phyloP scores from a whole-genome alignment of 2,797 vertebrate species.

The Protonibea diacanthus region DNA sequence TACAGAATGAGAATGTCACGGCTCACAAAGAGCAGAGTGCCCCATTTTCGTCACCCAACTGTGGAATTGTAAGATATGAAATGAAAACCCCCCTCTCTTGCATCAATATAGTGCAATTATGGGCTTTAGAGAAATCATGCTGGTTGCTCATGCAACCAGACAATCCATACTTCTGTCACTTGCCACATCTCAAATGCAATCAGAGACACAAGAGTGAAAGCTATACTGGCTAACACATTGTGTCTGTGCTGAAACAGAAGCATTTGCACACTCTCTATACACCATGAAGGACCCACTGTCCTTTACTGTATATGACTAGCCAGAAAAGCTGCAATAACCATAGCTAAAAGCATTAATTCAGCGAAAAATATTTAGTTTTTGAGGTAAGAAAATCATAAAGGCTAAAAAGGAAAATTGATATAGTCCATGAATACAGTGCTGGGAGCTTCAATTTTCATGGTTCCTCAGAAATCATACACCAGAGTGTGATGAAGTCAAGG shows the following conservation, averaged over 20 bases:
- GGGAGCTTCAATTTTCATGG: conserved; percentile 65
- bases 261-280: conserved; percentile 25
- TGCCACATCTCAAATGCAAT: conserved; percentile 75
- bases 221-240: conserved; percentile 35
- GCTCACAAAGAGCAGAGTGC: conserved; percentile 75
- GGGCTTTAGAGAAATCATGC: conserved; percentile 66
- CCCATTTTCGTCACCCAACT: conserved; percentile 71
- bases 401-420: conserved; percentile 36
- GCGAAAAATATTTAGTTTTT: conserved; percentile 31
- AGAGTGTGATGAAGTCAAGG: conserved; percentile 76
- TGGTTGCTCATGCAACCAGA: conserved; percentile 74
- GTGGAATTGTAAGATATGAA: conserved; percentile 75
- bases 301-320: conserved; percentile 29
- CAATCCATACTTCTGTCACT: conserved; percentile 81
- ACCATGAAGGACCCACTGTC: conserved; percentile 27
- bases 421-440: conserved; percentile 24
- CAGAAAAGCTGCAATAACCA: conserved; percentile 23
- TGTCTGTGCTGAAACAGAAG: conserved; percentile 44
- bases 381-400: conserved; percentile 2
- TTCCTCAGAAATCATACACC: conserved; percentile 71
- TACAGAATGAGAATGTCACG: conserved; percentile 70
- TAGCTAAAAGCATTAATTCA: conserved; percentile 29
- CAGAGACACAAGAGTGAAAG: conserved; percentile 61
- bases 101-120: conserved; percentile 84
- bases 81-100: conserved; percentile 61